A percentile compares a stretch with the other conserved stretches of the same genome.
phyloP scores from a whole-genome alignment of 2,113 vertebrate genomes.

The Trichomycterus rosablanca region DNA sequence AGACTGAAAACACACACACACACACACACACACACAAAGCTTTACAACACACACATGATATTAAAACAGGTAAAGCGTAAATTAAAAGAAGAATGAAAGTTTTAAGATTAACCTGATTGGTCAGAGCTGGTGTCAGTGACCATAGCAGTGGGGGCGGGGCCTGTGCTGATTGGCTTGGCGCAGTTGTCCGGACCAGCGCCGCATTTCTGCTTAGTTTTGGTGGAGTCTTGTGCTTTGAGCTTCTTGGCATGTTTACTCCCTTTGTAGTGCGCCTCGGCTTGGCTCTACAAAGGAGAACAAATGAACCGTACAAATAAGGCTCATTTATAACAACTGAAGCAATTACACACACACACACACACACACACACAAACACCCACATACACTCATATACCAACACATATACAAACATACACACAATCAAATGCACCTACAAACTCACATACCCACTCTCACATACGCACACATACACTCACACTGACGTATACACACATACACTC shows the following conservation, averaged over 20 bases:
- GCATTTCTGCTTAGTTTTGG: conserved; percentile 84
- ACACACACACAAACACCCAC: not conserved
- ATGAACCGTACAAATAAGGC: conserved; percentile 69
- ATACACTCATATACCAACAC: conserved; percentile 2
- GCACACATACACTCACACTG: not conserved
- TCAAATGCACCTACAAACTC: not conserved
- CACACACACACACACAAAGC: too few relatives aligned
- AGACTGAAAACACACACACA: too few relatives aligned
- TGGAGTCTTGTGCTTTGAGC: conserved; percentile 94
- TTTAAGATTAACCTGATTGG: conserved; percentile 82
- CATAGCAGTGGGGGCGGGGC: conserved; percentile 47
- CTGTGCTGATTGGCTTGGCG: conserved; percentile 73
- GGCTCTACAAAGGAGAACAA: conserved; percentile 93
- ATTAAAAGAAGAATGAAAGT: conserved; percentile 54
- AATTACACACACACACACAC: conserved; percentile 11
- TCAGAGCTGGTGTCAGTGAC: conserved; percentile 77
- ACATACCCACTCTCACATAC: conserved; percentile 6
- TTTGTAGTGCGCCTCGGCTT: conserved; percentile 98
- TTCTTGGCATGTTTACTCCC: conserved; percentile 99
- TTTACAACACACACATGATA: too few relatives aligned
- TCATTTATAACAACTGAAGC: conserved; percentile 55
- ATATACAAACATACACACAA: not conserved
- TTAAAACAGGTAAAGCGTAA: conserved; percentile 19
- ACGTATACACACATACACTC: conserved; percentile 4
- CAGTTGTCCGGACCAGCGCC: conserved; percentile 76